A percentile compares a stretch with the other conserved stretches of the same genome.
phyloP scores from a whole-genome alignment of 2,797 vertebrate species.

The Manis pentadactyla region DNA sequence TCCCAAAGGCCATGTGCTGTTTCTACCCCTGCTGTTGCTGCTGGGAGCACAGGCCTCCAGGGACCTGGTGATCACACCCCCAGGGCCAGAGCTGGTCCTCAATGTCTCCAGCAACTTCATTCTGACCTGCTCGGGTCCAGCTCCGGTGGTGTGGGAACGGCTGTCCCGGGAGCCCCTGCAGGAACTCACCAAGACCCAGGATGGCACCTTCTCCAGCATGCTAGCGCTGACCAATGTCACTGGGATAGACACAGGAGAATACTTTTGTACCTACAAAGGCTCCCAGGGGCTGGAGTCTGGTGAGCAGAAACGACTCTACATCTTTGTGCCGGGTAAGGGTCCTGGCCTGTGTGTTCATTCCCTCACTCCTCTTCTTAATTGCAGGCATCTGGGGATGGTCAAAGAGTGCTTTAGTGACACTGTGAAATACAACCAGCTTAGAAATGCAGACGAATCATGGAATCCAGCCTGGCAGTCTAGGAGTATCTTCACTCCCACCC shows the following conservation, averaged over 20 bases:
- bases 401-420: background rate
- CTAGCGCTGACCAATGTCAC: conserved; percentile 90
- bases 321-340: conserved; percentile 94
- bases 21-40: conserved; percentile 61
- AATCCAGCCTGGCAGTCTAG: background rate
- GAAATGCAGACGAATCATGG: background rate
- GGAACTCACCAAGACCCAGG: conserved; percentile 26
- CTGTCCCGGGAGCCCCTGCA: conserved; percentile 86
- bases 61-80: conserved; percentile 88
- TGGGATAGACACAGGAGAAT: conserved; percentile 93
- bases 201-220: conserved; percentile 82
- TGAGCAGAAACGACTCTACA: conserved; percentile 85
- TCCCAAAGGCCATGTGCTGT: conserved; percentile 79
- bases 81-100: conserved; percentile 88
- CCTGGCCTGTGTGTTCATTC: background rate
- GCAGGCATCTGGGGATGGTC: background rate
- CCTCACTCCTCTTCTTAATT: background rate
- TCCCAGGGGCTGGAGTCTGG: conserved; percentile 80
- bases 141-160: conserved; percentile 88
- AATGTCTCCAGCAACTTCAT: conserved; percentile 87
- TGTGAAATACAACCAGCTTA: background rate
- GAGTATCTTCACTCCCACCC: background rate
- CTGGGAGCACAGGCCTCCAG: background rate
- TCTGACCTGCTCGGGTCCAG: conserved; percentile 89
- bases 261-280: conserved; percentile 88